Evolutionary conservation across 1,140 invertebrate genomes (phyloP).

Genomic region (Drosophila ananassae): DNA sequence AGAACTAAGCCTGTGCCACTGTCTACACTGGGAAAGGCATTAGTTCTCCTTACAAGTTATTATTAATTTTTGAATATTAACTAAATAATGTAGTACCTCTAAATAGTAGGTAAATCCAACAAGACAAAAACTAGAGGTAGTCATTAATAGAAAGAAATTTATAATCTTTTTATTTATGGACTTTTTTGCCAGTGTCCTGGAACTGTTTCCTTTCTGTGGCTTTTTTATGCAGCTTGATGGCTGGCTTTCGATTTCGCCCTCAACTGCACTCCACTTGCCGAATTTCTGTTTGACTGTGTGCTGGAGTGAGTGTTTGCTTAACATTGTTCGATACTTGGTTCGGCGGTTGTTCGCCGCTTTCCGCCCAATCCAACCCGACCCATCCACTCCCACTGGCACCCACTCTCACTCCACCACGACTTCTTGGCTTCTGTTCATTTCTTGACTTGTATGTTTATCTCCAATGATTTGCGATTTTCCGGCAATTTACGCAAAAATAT

Average conservation of each 20-base stretch:
- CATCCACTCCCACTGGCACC: conserved; percentile 6
- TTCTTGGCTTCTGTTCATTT: conserved; percentile 72
- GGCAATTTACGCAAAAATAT: conserved; percentile 83
- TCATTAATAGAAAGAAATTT: neutral
- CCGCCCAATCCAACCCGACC: neutral
- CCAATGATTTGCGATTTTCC: conserved; percentile 82
- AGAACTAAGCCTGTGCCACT: conserved; percentile 60
- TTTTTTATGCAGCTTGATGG: conserved; percentile 28
- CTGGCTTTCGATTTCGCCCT: conserved; percentile 37
- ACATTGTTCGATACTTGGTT: conserved; percentile 81
- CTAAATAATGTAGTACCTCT: no score
- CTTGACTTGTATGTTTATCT: conserved; percentile 81
- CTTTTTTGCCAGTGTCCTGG: conserved; percentile 24
- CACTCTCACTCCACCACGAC: neutral
- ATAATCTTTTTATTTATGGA: neutral
- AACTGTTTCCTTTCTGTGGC: conserved; percentile 20
- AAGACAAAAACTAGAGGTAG: no score
- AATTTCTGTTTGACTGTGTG: conserved; percentile 51
- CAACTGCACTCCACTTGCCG: conserved; percentile 55
- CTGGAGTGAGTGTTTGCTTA: conserved; percentile 69
- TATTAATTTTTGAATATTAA: no score
- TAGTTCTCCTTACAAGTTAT: neutral
- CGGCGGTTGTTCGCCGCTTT: conserved; percentile 29
- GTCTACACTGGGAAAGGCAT: conserved; percentile 22
- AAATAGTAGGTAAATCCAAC: no score